Base-by-base conservation (phyloP, 2,797 vertebrate species). In the Pagetopsis macropterus region DNA sequence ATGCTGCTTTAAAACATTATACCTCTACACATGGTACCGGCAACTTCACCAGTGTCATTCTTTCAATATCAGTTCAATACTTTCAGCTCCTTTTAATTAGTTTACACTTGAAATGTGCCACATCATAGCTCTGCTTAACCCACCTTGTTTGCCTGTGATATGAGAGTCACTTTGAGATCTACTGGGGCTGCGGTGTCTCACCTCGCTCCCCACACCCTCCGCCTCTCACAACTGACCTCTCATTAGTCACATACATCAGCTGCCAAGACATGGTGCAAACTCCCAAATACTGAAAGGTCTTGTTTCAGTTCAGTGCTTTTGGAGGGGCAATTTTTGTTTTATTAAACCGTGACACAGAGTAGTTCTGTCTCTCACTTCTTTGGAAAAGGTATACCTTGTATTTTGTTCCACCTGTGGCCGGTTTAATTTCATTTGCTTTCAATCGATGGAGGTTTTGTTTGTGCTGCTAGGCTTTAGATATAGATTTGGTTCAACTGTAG, bases 231-330 rank as follows among this genome's bases (percentile, higher is more conserved):
- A 44, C 74, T 55, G 70, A 83, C 77, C 81, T 70, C 80, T 76
- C 84, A 78, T 85, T 79, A 78, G 85, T 88, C 82, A 78, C 64
- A 64, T 70, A 57, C 77, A 83, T 83, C 65, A 84, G 75, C 70
- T 3, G 43, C 73, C 72, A 57, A 37, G n/a, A 66, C 5, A 14
- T 57, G 27, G 40, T 60, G 70, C 8, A 1, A 67, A 12, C 58
- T 65, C 37, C 33, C 16, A 8, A 79, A 75, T 12, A 33, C 52
- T 65, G 67, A 48, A 70, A 75, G 54, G 46, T 68, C 56, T 67
- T 19, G 50, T 82, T 78, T 76, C 58, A 72, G 23, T 50, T 65
- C 64, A 54, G 65, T 69, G 64, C 46, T 17, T 49, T 68, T 45
- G 63, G 44, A 45, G 49, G 49, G 1, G 37, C 1, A 0, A 2